Evolutionary conservation across 2,888 invertebrate species (phyloP), one percentile per base, ranked within the genome.

Genomic region (Fissipunctia ypsillon): DNA sequence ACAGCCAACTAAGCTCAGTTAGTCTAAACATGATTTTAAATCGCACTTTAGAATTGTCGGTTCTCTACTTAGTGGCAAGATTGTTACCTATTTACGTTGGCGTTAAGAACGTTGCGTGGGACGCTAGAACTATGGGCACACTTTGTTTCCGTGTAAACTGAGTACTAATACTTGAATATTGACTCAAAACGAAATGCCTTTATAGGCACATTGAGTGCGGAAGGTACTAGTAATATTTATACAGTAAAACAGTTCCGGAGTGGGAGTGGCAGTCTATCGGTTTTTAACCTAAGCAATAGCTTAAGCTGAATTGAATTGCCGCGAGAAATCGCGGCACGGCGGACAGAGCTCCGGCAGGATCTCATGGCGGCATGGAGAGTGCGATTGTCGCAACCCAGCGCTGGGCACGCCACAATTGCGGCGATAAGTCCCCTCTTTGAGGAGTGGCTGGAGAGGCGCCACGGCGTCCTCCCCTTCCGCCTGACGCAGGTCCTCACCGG

Each of bases 41-140:
- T 41, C 14, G 43, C 45, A 63, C 41, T 70, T 59, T 48, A 70
- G 56, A n/a, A 64, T 60, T 28, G 80, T 66, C 35, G 60, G 19
- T 48, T 66, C 48, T 66, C 31, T 38, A 61, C 56, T 71, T 74
- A 61, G 67, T 66, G 52, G 52, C n/a, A 74, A 83, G 74, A 80
- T 75, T 74, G 80, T 79, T 83, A 70, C 69, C 80, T 79, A 74
- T 75, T 80, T 69, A 83, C 81, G 81, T 83, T 75, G 84, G 84
- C 80, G 81, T 81, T 68, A 80, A 83, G 81, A 71, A 38, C 71
- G 28, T 35, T 54, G 84, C 65, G 81, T 81, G 75, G 81, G 81
- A 19, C 4, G 59, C 19, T 41, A 60, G 60, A 81, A 74, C 75
- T 80, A 75, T 75, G 56, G 31, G 48, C 84, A 48, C 70, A 70